A percentile compares a stretch with the other conserved stretches of the same genome.
phyloP scores from a whole-genome alignment of 1,140 invertebrate genomes.

The Euglossa dilemma region DNA sequence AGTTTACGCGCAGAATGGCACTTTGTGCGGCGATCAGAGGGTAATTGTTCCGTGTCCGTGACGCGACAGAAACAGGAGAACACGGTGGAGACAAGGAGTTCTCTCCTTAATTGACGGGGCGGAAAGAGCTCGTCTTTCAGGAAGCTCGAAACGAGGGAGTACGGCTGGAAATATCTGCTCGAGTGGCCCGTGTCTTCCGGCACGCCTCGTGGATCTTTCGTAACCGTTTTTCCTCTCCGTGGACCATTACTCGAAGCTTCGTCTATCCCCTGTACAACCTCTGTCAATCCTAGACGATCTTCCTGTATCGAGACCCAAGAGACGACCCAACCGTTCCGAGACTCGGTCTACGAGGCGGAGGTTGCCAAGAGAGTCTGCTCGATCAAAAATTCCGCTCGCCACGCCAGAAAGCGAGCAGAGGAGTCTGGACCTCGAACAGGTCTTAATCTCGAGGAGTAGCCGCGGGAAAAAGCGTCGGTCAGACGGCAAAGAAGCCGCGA shows the following conservation, averaged over 20 bases:
- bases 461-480: conserved; percentile 11
- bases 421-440: no score
- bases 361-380: not conserved
- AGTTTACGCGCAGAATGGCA: not conserved
- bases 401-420: no score
- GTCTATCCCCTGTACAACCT: no score
- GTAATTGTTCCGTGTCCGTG: not conserved
- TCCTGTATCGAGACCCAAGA: no score
- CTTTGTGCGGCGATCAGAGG: not conserved
- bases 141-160: conserved; percentile 7
- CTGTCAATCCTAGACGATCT: no score
- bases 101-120: conserved; percentile 27
- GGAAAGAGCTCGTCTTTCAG: conserved; percentile 25
- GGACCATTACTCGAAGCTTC: no score
- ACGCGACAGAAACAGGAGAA: not conserved
- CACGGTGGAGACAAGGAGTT: not conserved
- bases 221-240: not conserved
- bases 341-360: no score
- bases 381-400: not conserved
- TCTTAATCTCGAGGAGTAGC: no score
- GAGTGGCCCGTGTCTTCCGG: not conserved
- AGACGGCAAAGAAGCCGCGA: conserved; percentile 54
- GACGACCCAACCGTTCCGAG: no score
- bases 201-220: conserved; percentile 4
- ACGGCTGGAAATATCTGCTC: conserved; percentile 28